phyloP scores from a whole-genome alignment of 2,113 vertebrate species.

The Charina bottae region DNA sequence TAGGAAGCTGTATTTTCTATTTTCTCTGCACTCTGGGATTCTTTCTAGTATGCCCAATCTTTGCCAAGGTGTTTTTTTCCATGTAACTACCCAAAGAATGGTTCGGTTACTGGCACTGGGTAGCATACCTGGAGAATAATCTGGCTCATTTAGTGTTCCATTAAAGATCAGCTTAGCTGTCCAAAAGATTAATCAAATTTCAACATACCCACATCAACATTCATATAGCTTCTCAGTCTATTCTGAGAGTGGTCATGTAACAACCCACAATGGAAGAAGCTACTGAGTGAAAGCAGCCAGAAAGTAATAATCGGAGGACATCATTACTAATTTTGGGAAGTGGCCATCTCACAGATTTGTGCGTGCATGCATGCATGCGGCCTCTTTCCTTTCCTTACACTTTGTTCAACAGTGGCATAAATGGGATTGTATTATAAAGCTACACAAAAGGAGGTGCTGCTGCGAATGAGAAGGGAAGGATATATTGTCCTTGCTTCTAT shows the following conservation, averaged over 20 bases:
- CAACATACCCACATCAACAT: neutral
- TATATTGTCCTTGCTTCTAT: neutral
- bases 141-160: neutral
- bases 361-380: neutral
- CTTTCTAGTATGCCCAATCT: neutral
- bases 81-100: neutral
- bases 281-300: neutral
- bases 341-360: neutral
- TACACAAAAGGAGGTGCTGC: neutral
- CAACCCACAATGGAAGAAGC: neutral
- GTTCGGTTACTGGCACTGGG: no score
- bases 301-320: neutral
- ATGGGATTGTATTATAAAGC: neutral
- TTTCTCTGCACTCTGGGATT: neutral
- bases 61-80: neutral
- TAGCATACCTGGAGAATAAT: neutral
- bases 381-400: neutral
- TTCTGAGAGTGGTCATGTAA: neutral
- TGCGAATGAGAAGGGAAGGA: neutral
- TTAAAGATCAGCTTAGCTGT: neutral
- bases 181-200: neutral
- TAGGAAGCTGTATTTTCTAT: neutral
- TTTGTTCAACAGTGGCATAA: neutral
- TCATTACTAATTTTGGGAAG: neutral
- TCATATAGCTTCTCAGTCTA: conserved; percentile 1